These are phyloP conservation scores for Steinernema carpocapsae DNA, from an alignment of 2,888 invertebrate species.

Conservation along the genomic window DNA sequence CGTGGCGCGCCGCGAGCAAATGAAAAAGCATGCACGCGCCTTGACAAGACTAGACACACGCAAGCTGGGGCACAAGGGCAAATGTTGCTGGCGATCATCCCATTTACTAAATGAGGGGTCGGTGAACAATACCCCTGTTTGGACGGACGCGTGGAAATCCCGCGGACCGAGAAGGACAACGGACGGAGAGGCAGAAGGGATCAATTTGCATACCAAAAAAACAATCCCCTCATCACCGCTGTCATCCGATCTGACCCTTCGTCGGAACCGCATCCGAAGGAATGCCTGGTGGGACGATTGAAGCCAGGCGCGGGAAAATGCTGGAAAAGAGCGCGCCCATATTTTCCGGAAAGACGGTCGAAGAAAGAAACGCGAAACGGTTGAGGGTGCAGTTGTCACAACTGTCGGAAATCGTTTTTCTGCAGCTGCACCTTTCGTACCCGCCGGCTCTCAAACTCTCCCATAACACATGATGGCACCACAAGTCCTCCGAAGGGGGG, in stretches of 20 bases:
- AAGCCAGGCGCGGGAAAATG: not conserved
- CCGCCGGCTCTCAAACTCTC: slow-evolving; percentile 18
- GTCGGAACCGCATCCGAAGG: too few species aligned
- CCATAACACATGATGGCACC: slow-evolving; percentile 33
- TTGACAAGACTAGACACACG: slow-evolving; percentile 20
- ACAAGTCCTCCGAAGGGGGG: not conserved
- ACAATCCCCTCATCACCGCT: not conserved
- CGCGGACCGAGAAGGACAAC: too few species aligned
- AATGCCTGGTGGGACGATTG: too few species aligned
- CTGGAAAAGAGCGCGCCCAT: not conserved
- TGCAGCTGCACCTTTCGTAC: slow-evolving; percentile 12
- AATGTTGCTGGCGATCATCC: not conserved
- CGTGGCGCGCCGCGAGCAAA: slow-evolving; percentile 10
- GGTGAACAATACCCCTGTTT: not conserved
- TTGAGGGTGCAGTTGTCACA: slow-evolving; percentile 21
- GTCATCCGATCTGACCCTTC: not conserved
- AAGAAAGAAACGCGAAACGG: not conserved
- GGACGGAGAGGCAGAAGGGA: not conserved
- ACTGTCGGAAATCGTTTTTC: slow-evolving; percentile 29
- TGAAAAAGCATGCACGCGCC: slow-evolving; percentile 8
- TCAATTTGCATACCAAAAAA: slow-evolving; percentile 22
- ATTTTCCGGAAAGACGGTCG: not conserved
- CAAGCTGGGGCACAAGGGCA: slow-evolving; percentile 4
- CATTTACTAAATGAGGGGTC: slow-evolving; percentile 18
- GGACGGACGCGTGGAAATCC: not conserved